Conservation (phyloP, 2,888 invertebrate species). For the Nyleta sp. region DNA sequence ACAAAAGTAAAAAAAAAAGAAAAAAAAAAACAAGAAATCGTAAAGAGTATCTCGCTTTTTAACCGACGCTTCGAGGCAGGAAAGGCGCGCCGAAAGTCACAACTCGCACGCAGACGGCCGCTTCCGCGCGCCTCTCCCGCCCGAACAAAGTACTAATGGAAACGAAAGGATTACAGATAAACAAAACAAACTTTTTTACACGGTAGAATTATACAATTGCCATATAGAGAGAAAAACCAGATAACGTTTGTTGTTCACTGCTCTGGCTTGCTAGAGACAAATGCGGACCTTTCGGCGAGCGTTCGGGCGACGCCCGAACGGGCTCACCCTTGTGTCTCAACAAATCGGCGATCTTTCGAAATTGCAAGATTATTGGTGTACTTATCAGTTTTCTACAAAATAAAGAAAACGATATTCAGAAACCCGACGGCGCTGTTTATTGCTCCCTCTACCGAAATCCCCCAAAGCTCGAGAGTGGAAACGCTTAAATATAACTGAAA, state of each 20-base stretch:
- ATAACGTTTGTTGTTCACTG: constrained; percentile 77
- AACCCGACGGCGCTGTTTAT: constrained; percentile 12
- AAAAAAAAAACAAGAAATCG: no score
- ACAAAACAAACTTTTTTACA: constrained; percentile 73
- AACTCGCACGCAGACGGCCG: no score
- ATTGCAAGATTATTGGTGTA: constrained; percentile 81
- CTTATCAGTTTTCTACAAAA: constrained; percentile 81
- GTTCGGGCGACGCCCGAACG: constrained; percentile 71
- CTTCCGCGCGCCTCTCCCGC: constrained; percentile 25
- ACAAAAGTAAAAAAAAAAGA: no score
- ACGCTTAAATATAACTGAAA: no score
- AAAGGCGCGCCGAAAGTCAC: constrained; percentile 32
- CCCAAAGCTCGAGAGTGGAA: no score
- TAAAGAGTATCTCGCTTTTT: constrained; percentile 76
- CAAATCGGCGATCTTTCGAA: constrained; percentile 78
- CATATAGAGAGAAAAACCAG: constrained; percentile 71
- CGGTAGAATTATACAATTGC: constrained; percentile 77
- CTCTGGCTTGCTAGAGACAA: constrained; percentile 78
- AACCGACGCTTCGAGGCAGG: constrained; percentile 52
- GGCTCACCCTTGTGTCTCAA: constrained; percentile 72
- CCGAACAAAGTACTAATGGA: constrained; percentile 57
- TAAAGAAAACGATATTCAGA: constrained; percentile 80
- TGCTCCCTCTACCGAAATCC: not conserved
- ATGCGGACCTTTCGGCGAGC: constrained; percentile 73
- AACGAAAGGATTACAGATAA: constrained; percentile 48